phyloP scores from a whole-genome alignment of 2,113 vertebrate genomes.

The Paradisaea rubra region DNA sequence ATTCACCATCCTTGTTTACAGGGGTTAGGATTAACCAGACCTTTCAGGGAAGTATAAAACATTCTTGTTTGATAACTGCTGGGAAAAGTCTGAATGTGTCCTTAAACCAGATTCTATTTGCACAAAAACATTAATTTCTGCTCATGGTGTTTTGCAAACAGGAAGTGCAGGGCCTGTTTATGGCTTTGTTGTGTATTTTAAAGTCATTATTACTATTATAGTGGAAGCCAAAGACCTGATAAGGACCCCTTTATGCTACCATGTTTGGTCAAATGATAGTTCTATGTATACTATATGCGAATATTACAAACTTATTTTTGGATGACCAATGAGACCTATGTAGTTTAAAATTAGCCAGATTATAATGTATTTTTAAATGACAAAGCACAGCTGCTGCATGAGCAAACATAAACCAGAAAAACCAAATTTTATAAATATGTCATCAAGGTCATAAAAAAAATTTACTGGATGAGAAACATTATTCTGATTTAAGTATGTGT shows the following conservation, averaged over 20 bases:
- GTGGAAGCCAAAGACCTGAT: background rate
- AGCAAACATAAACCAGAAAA: conserved; percentile 2
- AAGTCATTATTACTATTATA: background rate
- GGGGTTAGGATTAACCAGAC: background rate
- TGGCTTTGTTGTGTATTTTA: background rate
- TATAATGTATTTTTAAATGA: background rate
- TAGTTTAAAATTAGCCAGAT: conserved; percentile 36
- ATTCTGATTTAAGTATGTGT: background rate
- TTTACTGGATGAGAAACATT: background rate
- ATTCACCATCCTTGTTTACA: background rate
- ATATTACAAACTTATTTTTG: conserved; percentile 36
- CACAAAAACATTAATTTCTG: background rate
- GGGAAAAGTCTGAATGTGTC: background rate
- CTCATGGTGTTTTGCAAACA: conserved; percentile 8
- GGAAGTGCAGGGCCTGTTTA: background rate
- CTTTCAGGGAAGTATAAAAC: background rate
- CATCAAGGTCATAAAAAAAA: conserved; percentile 1
- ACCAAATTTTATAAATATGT: background rate
- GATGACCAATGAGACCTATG: background rate
- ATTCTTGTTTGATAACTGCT: background rate
- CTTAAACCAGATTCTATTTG: background rate
- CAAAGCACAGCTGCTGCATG: background rate
- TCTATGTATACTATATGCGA: background rate
- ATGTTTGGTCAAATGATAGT: conserved; percentile 7
- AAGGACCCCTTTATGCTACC: background rate